Base-by-base conservation (phyloP, 2,113 vertebrate species). In the Piprites chloris region DNA sequence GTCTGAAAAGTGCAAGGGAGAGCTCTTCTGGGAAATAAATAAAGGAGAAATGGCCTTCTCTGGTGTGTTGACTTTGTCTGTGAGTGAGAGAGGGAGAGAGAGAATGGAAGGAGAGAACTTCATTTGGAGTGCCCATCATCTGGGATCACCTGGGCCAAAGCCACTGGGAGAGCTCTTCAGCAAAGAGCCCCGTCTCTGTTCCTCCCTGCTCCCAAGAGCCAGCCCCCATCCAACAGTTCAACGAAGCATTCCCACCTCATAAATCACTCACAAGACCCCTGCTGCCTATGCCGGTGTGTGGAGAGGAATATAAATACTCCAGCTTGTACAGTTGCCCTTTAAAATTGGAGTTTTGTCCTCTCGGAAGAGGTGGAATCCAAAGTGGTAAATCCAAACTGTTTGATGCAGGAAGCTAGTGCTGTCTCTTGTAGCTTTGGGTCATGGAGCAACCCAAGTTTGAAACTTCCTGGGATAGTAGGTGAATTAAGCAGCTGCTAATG, bases 11-110 rank as follows among this genome's bases (percentile, higher is more conserved):
- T 74, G 95, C 95, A 88, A 97, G 91, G 95, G 97, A 89, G 89
- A 95, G 96, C 95, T 98, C 97, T 96, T 98, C 92, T 96, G 96
- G 95, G 92, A 97, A 98, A 97, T 97, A 97, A 98, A 98, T 95
- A 90, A 97, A 97, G 93, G 68, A 82, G 87, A 97, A 97, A 96
- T 58, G 91, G 93, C 92, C 82, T 90, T 89, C 90, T 61, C 21
- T 92, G 56, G 88, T 92, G 79, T 95, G 30, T 91, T 74, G 76
- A 50, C 92, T 95, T 94, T 86, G 76, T 96, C 28, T 89, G 68
- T 30, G 90, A 72, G 93, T 33, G 89, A 71, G 66, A 58, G 85
- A 52, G 53, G n/a, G n/a, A 59, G 6, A 87, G 90, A 63, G 90
- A 62, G 90, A 85, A 74, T 66, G 65, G 73, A 62, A 89, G 80